phyloP scores from a whole-genome alignment of 2,113 vertebrate genomes.

The Brachirus orientalis region DNA sequence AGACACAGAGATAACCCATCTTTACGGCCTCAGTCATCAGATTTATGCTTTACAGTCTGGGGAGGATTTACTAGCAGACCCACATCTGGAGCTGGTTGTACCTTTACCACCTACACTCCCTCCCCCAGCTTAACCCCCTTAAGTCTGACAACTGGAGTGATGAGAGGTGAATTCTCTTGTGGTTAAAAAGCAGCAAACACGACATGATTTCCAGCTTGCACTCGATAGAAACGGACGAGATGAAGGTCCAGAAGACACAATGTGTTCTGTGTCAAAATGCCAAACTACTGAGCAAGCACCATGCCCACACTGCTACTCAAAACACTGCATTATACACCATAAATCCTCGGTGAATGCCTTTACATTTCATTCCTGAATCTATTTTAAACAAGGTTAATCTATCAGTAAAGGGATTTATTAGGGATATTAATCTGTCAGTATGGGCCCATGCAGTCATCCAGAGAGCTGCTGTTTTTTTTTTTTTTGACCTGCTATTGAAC shows the following conservation, averaged over 20 bases:
- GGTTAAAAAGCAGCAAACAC: slow-evolving; percentile 50
- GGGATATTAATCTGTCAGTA: slow-evolving; percentile 53
- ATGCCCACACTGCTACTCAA: slow-evolving; percentile 14
- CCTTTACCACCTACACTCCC: slow-evolving; percentile 14
- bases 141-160: neutral
- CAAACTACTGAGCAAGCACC: slow-evolving; percentile 14
- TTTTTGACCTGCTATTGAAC: slow-evolving; percentile 37
- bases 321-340: slow-evolving; percentile 10
- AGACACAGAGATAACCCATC: slow-evolving; percentile 28
- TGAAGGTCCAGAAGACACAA: neutral
- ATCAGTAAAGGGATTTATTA: slow-evolving; percentile 49
- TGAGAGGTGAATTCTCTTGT: slow-evolving; percentile 22
- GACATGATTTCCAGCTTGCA: slow-evolving; percentile 21
- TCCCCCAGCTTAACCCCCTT: slow-evolving; percentile 27
- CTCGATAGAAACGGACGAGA: neutral
- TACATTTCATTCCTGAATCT: slow-evolving; percentile 35
- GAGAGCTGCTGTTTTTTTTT: slow-evolving; percentile 27
- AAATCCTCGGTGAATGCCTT: slow-evolving; percentile 57
- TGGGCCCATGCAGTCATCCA: slow-evolving; percentile 29
- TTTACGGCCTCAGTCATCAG: slow-evolving; percentile 35
- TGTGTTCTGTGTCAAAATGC: slow-evolving; percentile 12
- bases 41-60: slow-evolving; percentile 33
- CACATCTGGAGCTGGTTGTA: slow-evolving; percentile 80
- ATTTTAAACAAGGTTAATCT: slow-evolving; percentile 58
- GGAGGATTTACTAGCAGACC: slow-evolving; percentile 28